Evolutionary conservation across 2,113 vertebrate species (phyloP), one percentile per base, ranked within the genome.

Genomic region (Menidia beryllina): DNA sequence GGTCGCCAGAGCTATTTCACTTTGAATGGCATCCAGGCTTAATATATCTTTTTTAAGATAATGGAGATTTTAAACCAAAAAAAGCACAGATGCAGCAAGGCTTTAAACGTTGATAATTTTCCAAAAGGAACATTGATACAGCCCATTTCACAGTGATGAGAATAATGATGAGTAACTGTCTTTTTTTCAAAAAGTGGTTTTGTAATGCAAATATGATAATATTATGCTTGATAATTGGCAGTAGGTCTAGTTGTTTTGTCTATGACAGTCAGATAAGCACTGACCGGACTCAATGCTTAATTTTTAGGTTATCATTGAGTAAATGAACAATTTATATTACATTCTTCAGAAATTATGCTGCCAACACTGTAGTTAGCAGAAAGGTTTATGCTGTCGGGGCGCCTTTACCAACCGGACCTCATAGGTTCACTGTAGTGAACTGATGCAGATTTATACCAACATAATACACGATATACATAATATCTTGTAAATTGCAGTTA

Each of bases 1-100:
- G 25, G 64, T 77, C 64, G 50, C 76, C 53, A 59, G 57, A 75
- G 74, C 30, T 38, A n/a, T 77, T 69, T 73, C n/a, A 77, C 75
- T 74, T 49, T 55, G 5, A 74, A 64, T 81, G 76, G 36, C 64
- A 65, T 63, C 45, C 13, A 54, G 30, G 64, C 72, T 78, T 81
- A 79, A 77, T 69, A 80, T 47, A 53, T 52, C 67, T 69, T 70
- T 25, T 63, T 43, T 23, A 21, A 63, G 59, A 81, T 54, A 61
- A 70, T 15, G 13, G 34, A 30, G 38, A 27, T 61, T 34, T 66
- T 48, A 55, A 53, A 66, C 54, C 52, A 8, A 21, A 8, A 21
- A 61, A 69, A 54, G 13, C 54, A 50, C n/a, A 59, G 4, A 68
- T 26, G 14, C 15, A 36, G n/a, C n/a, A 2, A 56, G 24, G n/a